Evolutionary conservation across 1,140 invertebrate genomes (phyloP), one percentile per base, ranked within the genome.

Genomic region (Leptonema lineaticorne): DNA sequence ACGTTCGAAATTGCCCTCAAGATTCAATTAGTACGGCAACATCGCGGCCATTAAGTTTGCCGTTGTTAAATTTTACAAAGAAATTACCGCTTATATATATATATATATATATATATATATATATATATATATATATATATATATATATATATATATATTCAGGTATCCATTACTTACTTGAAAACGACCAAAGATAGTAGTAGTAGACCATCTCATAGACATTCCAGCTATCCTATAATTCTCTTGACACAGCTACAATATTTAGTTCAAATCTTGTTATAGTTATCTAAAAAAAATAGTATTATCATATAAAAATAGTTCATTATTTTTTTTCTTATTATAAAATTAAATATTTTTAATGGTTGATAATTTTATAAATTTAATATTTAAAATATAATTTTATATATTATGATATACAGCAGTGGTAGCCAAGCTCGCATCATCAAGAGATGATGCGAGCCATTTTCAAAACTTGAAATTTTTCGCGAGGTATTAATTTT

Each of bases 21-120:
- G 37, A 41, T 41, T 41, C 37, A 41, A 41, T 41, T 41, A 41
- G 37, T n/a, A n/a, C n/a, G n/a, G n/a, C n/a, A n/a, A n/a, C n/a
- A n/a, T n/a, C 37, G 37, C 2, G 37, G 2, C 37, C 37, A 41
- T 41, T 41, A 41, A 16, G 37, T 2, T 41, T 16, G 37, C 37
- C 37, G 37, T 11, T 9, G n/a, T n/a, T n/a, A n/a, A n/a, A 41
- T 14, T 41, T 14, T 41, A 16, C 37, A 16, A 41, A 41, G 37
- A 41, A 6, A 5, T 11, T 33, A 41, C 37, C 37, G n/a, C n/a
- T 33, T 33, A 33, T 33, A 33, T 33, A 41, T 2, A 11, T 11
- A 11, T 41, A 11, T 41, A 11, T 41, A 11, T 41, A 41, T 41
- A 11, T 41, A 41, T 1, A 41, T 41, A 41, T 11, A 11, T 41